Percentiles rank a stretch among this genome's conserved stretches.
Evolutionary conservation across 2,797 vertebrate species (phyloP).

Genomic region (Australoheros facetus): DNA sequence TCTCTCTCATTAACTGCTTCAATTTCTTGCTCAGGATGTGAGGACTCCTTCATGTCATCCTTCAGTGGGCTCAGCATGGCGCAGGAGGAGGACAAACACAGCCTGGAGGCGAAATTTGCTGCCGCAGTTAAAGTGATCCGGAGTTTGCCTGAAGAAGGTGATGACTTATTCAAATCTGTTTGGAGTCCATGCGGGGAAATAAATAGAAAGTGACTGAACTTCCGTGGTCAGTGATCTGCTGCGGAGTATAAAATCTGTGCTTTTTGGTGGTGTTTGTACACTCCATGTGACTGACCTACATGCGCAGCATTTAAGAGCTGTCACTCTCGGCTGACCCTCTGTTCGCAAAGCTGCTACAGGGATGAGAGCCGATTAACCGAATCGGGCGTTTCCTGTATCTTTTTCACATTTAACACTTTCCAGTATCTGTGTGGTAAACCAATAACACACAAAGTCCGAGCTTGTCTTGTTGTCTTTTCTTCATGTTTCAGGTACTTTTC

Average conservation of each 20-base stretch:
- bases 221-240: background rate
- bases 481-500: constrained; percentile 86
- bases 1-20: background rate
- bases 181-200: background rate
- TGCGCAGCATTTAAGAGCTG: constrained; percentile 28
- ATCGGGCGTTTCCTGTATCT: constrained; percentile 1
- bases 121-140: constrained; percentile 93
- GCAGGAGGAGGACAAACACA: constrained; percentile 83
- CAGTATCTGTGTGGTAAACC: no score
- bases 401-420: background rate
- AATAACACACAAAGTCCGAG: background rate
- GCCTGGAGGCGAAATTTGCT: constrained; percentile 87
- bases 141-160: constrained; percentile 93
- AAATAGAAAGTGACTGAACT: background rate
- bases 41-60: constrained; percentile 54
- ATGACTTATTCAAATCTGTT: constrained; percentile 14
- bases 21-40: constrained; percentile 42
- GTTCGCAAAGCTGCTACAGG: constrained; percentile 38
- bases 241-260: background rate
- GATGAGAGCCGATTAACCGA: constrained; percentile 42
- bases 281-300: constrained; percentile 57
- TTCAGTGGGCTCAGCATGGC: constrained; percentile 62
- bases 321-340: constrained; percentile 11
- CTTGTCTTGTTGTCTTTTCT: background rate
- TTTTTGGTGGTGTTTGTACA: constrained; percentile 29